Percentiles rank a stretch among this genome's conserved stretches.
These are phyloP conservation scores for Plebejus melissa DNA, from an alignment of 2,888 invertebrate species.

Conservation along the genomic window DNA sequence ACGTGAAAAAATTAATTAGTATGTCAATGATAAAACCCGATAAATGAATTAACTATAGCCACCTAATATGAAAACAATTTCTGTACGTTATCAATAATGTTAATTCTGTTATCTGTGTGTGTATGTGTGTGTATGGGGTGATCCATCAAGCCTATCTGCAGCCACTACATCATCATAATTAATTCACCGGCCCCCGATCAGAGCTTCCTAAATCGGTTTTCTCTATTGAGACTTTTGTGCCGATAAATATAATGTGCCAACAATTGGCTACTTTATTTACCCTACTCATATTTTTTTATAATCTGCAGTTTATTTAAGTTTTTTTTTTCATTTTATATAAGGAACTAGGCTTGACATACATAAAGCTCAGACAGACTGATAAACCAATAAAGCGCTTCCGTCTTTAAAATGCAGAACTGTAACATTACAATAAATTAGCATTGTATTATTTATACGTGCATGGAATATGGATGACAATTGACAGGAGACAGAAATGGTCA, in stretches of 20 bases:
- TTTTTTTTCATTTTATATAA: not conserved
- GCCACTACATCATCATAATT: constrained; percentile 35
- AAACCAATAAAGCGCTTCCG: not conserved
- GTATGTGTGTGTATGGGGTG: constrained; percentile 24
- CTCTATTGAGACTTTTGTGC: constrained; percentile 24
- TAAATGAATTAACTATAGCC: not conserved
- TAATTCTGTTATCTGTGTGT: constrained; percentile 12
- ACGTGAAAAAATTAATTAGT: not conserved
- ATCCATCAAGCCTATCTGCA: constrained; percentile 32
- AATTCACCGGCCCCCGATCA: constrained; percentile 34
- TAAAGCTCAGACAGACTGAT: not conserved
- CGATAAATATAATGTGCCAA: not conserved
- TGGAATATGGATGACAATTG: not conserved
- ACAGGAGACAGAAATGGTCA: constrained; percentile 7
- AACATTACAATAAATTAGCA: constrained; percentile 14
- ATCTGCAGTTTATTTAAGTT: not conserved
- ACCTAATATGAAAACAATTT: not conserved
- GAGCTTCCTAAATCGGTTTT: constrained; percentile 30
- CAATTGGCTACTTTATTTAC: constrained; percentile 5
- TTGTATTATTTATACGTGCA: constrained; percentile 2
- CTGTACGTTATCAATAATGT: constrained; percentile 24
- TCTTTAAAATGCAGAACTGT: not conserved
- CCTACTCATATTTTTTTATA: not conserved
- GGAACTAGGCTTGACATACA: not conserved
- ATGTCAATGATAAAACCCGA: not conserved